These are phyloP conservation scores for Drosophila ezoana DNA, from an alignment of 2,888 invertebrate genomes.

Conservation along the genomic window DNA sequence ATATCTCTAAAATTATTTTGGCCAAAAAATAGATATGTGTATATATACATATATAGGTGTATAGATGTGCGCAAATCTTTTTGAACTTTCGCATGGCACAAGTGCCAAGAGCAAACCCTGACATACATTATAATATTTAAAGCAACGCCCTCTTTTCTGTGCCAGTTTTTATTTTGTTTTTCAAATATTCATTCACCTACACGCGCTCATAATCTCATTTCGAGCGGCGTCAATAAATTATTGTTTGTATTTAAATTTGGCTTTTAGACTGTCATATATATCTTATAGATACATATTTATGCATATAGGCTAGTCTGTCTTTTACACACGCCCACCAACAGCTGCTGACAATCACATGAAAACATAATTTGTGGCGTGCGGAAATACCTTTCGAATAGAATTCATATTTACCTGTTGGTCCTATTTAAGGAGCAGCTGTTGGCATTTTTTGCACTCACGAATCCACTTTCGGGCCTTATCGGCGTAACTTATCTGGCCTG, in stretches of 20 bases:
- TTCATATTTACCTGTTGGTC: conserved; percentile 50
- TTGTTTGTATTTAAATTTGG: conserved; percentile 50
- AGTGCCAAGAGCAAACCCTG: conserved; percentile 78
- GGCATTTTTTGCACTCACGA: conserved; percentile 9
- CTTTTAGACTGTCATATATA: conserved; percentile 52
- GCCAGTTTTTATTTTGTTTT: conserved; percentile 16
- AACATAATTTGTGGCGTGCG: conserved; percentile 28
- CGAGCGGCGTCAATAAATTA: conserved; percentile 70
- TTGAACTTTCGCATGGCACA: conserved; percentile 72
- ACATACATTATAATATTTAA: conserved; percentile 68
- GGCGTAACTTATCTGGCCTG: conserved; percentile 42
- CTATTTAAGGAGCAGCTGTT: conserved; percentile 50
- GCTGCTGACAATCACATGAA: conserved; percentile 59
- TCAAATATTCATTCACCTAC: conserved; percentile 58
- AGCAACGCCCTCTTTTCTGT: conserved; percentile 71
- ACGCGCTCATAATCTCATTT: conserved; percentile 72
- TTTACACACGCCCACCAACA: conserved; percentile 62
- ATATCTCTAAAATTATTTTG: conserved; percentile 61
- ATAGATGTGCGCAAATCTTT: conserved; percentile 63
- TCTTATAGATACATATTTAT: conserved; percentile 6
- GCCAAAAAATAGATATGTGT: conserved; percentile 36
- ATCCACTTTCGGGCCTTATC: conserved; percentile 42
- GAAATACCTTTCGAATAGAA: conserved; percentile 37
- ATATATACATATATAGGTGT: conserved; percentile 8
- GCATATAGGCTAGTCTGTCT: conserved; percentile 30